Percentiles rank a stretch among this genome's conserved stretches.
Conservation (phyloP, 2,113 vertebrate species). For the Condylura cristata region DNA sequence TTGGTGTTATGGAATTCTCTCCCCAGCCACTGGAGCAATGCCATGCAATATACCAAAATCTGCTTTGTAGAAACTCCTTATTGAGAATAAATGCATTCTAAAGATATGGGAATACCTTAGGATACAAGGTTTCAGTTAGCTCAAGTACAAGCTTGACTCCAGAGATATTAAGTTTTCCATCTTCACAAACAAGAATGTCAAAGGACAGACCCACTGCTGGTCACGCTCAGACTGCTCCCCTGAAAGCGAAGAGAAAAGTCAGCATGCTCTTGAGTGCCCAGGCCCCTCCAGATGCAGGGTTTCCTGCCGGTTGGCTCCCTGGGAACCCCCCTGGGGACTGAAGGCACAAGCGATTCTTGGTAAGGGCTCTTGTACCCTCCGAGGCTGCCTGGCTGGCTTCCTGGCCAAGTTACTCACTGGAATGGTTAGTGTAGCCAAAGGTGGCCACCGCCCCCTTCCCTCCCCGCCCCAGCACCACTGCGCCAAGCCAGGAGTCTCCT, state of each 20-base stretch:
- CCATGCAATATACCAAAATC: background rate
- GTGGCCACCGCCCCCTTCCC: background rate
- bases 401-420: slow-evolving; percentile 24
- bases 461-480: background rate
- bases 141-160: slow-evolving; percentile 43
- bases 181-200: slow-evolving; percentile 46
- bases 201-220: slow-evolving; percentile 27
- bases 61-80: background rate
- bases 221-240: background rate
- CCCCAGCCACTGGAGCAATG: background rate
- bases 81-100: background rate
- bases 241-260: background rate
- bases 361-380: background rate
- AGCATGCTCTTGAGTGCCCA: background rate
- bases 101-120: background rate
- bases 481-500: background rate
- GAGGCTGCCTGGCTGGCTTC: background rate
- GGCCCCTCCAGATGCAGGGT: background rate
- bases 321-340: background rate
- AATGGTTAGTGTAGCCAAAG: slow-evolving; percentile 21
- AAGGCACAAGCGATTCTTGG: background rate
- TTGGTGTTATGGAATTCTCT: background rate
- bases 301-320: background rate
- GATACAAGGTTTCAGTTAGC: slow-evolving; percentile 41
- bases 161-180: background rate